Evolutionary conservation across 1,140 invertebrate genomes (phyloP).

Genomic region (Hydropsyche tenuis): DNA sequence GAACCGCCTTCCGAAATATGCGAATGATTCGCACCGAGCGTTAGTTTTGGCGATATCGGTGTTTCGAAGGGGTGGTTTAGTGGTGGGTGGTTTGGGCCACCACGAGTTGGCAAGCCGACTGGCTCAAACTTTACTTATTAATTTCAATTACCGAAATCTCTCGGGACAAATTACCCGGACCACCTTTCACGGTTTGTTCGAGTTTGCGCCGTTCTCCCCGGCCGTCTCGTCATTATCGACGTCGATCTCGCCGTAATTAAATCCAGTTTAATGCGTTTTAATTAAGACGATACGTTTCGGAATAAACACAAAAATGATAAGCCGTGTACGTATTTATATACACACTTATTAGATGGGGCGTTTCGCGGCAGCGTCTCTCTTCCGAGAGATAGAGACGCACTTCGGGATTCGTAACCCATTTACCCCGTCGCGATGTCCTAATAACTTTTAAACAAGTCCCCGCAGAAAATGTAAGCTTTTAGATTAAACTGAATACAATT

Average conservation of each 20-base stretch:
- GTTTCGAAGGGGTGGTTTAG: conserved; percentile 12
- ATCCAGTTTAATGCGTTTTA: no score
- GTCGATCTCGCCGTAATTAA: no score
- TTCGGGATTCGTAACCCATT: conserved; percentile 35
- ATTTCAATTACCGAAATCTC: conserved; percentile 51
- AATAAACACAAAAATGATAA: no score
- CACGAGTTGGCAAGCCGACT: conserved; percentile 23
- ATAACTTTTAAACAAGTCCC: conserved; percentile 49
- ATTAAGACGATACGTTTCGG: no score
- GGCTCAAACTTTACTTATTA: conserved; percentile 50
- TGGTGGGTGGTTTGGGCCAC: not conserved
- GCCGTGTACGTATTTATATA: no score
- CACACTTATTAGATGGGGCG: not conserved
- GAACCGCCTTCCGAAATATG: conserved; percentile 45
- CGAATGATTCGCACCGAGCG: conserved; percentile 12
- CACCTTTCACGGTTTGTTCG: conserved; percentile 29
- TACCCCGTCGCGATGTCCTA: conserved; percentile 36
- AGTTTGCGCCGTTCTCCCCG: not conserved
- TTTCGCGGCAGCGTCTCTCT: not conserved
- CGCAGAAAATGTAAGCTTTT: conserved; percentile 47
- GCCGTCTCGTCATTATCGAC: conserved; percentile 5
- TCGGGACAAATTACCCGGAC: conserved; percentile 48
- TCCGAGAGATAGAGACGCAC: conserved; percentile 6
- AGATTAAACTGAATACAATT: conserved; percentile 49
- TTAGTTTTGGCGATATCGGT: conserved; percentile 9